Base-by-base conservation (phyloP, 1,140 invertebrate genomes). In the Listronotus oregonensis region DNA sequence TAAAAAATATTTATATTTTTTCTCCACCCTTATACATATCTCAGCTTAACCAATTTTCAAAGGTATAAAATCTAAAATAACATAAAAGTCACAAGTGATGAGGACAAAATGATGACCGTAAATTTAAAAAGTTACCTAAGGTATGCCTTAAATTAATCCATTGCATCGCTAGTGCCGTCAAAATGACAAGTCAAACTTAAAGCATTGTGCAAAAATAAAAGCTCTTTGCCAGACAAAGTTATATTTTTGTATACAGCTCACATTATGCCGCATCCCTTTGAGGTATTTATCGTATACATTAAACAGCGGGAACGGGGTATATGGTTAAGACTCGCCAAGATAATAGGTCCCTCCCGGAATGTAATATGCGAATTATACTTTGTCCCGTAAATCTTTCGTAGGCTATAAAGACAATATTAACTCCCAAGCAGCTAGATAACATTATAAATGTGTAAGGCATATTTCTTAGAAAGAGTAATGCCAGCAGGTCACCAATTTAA, bases 371-470 rank as follows among this genome's bases (percentile, higher is more conserved):
- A 72, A 64, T 72, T 66, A 70, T 64, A 66, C 60, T 66, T 69
- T 60, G 57, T 66, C 67, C 50, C 65, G 64, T 73, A 71, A 73
- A 73, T 73, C 70, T 73, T 65, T 56, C 66, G 65, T 57, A 71
- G 64, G 70, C 71, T 59, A 67, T 71, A 73, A 73, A 71, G 67
- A 73, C 71, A 69, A 69, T 73, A 73, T 73, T 73, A 73, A 73
- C 66, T 73, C 67, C 67, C 44, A 64, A 67, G 52, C 62, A 72
- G 61, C 68, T 55, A 67, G 58, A 70, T 67, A 66, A 69, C 50
- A 68, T 71, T 67, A 71, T 69, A 69, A 71, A 71, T 66, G 64
- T 69, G 57, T 62, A 66, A 61, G 63, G 59, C 66, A 65, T 69
- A 67, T 69, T 47, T 59, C 56, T 44, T 37, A 17, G 4, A 39